Base-by-base conservation (phyloP, 2,888 invertebrate genomes). In the Acheta domesticus region DNA sequence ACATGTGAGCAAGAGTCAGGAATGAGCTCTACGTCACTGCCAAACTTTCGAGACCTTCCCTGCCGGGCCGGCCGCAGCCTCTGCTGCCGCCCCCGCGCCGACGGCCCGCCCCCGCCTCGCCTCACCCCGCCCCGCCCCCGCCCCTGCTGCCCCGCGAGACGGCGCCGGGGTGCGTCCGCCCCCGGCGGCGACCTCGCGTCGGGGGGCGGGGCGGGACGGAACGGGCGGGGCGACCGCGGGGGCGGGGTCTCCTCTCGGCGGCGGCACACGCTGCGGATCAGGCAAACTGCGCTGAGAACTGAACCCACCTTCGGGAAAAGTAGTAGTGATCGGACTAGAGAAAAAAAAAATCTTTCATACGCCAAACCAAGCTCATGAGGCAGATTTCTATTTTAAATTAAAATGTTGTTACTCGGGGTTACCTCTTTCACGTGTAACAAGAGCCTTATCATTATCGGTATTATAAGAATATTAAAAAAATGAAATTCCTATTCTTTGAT, bases 1-100 rank as follows among this genome's bases (percentile, higher is more conserved):
- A 62, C 62, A 62, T 62, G 62, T 62, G 62, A 62, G 62, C 62
- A 62, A 62, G 62, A 62, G 62, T 62, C 62, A 62, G 62, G 62
- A 62, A 62, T 62, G 62, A 62, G 62, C 62, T 62, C 62, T 62
- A 62, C 62, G 62, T 62, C 62, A 62, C 62, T 62, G 62, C 62
- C 62, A 62, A 62, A 62, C 62, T 62, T 62, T 62, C 62, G 62
- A 62, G 62, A 62, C 62, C 16, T 62, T 62, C 62, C 62, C 62
- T 19, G 14, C 4, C 16, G 4, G 62, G 62, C 16, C 62, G 62
- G 62, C n/a, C 16, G 62, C 36, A 36, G 62, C n/a, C 62, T 19
- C 62, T 19, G 62, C 62, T 62, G n/a, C 62, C 62, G 36, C 62
- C 62, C 16, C 62, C 62, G n/a, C 62, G 62, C 62, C 62, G 62